A percentile compares a stretch with the other conserved stretches of the same genome.
phyloP scores from a whole-genome alignment of 1,140 invertebrate genomes.

The Drosophila biarmipes region DNA sequence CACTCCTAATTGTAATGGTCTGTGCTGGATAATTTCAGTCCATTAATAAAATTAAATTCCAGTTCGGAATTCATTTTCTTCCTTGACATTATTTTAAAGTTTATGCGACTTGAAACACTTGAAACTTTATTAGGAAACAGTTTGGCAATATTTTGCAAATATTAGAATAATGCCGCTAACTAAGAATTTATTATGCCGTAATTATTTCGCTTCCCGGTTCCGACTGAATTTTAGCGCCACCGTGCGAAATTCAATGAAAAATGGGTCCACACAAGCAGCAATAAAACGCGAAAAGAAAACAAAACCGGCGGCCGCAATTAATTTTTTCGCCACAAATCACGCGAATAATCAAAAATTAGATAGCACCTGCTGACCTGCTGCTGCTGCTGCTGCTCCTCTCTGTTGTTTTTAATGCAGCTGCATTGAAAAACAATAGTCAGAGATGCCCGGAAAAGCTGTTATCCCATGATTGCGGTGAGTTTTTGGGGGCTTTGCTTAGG shows the following conservation, averaged over 20 bases:
- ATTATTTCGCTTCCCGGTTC: constrained; percentile 45
- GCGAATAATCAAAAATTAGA: constrained; percentile 80
- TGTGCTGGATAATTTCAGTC: too few relatives aligned
- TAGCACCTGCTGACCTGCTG: constrained; percentile 43
- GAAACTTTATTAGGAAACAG: too few relatives aligned
- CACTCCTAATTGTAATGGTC: too few relatives aligned
- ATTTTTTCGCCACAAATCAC: constrained; percentile 72
- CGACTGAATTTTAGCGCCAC: constrained; percentile 12
- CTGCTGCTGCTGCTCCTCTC: not conserved
- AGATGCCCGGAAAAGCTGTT: constrained; percentile 33
- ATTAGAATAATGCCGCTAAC: constrained; percentile 7
- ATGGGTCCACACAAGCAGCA: constrained; percentile 1
- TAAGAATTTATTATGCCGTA: constrained; percentile 33
- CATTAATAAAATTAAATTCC: too few relatives aligned
- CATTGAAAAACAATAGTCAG: constrained; percentile 32
- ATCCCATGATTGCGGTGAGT: constrained; percentile 72
- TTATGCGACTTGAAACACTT: too few relatives aligned
- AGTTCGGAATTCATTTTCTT: too few relatives aligned
- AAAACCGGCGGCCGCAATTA: constrained; percentile 64
- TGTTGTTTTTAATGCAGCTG: constrained; percentile 31
- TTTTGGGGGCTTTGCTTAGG: constrained; percentile 68
- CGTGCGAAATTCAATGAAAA: constrained; percentile 24
- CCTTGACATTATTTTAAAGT: too few relatives aligned
- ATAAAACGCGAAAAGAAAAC: constrained; percentile 23
- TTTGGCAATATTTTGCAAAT: constrained; percentile 9